phyloP scores from a whole-genome alignment of 2,113 vertebrate genomes.

The Pardalotus punctatus region DNA sequence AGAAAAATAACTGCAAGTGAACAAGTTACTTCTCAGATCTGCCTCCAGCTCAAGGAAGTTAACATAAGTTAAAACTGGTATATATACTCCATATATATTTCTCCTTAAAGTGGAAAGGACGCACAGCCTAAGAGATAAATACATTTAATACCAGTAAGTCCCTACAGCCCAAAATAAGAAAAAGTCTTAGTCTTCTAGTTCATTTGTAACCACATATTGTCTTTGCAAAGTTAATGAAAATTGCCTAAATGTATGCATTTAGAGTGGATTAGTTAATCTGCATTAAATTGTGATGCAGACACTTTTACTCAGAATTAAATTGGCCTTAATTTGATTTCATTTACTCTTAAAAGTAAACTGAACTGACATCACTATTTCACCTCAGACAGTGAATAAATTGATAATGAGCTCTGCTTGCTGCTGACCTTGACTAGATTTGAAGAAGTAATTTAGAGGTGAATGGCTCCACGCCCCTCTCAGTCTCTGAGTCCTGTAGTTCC shows the following conservation, averaged over 20 bases:
- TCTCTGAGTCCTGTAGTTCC: background rate
- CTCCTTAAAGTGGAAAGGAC: background rate
- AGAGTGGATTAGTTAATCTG: background rate
- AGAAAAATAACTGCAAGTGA: background rate
- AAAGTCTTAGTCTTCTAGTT: background rate
- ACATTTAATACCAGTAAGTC: background rate
- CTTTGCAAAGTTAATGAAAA: slow-evolving; percentile 32
- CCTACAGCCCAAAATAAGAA: background rate
- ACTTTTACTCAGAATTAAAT: background rate
- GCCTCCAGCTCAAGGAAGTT: background rate
- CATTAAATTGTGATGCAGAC: background rate
- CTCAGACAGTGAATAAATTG: background rate
- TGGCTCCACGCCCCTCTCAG: background rate
- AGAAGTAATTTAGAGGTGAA: slow-evolving; percentile 5
- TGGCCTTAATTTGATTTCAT: slow-evolving; percentile 6
- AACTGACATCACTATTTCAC: background rate
- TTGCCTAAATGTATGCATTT: background rate
- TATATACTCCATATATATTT: background rate
- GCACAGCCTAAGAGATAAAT: background rate
- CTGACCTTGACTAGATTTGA: slow-evolving; percentile 20
- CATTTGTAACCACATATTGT: background rate
- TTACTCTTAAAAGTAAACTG: background rate
- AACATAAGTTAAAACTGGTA: background rate
- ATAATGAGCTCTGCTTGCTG: background rate
- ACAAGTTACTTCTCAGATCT: background rate